Conservation (phyloP, 2,113 vertebrate species). For the Upupa epops region DNA sequence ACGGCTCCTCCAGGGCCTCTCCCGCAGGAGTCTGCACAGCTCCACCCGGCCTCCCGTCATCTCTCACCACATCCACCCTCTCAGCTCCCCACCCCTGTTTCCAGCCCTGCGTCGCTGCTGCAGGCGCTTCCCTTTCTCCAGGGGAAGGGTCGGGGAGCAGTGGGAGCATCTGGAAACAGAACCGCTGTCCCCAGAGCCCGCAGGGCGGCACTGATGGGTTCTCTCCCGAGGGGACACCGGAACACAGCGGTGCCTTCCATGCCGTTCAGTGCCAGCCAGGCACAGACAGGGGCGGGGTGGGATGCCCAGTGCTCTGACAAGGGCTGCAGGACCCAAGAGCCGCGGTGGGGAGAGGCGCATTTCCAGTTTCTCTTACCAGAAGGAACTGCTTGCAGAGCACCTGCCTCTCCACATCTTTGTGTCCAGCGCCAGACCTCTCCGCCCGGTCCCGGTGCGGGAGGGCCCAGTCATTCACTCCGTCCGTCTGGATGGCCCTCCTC, state of each 20-base stretch:
- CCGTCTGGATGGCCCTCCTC: conserved; percentile 71
- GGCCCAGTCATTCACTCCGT: conserved; percentile 67
- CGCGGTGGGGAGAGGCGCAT: background rate
- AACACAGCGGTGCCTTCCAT: background rate
- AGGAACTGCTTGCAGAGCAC: background rate
- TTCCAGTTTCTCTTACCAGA: conserved; percentile 56
- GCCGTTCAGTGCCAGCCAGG: background rate
- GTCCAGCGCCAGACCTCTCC: background rate
- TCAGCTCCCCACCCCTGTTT: background rate
- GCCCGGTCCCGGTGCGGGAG: conserved; percentile 48
- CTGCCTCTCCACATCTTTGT: background rate
- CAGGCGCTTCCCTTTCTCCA: background rate
- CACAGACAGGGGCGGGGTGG: background rate
- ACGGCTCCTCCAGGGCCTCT: background rate
- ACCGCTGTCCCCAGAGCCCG: background rate
- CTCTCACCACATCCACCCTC: background rate
- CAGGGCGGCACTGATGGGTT: accelerated
- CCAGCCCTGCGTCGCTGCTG: background rate
- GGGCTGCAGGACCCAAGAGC: background rate
- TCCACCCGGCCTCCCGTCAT: background rate
- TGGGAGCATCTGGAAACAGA: background rate
- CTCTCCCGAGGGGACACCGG: accelerated
- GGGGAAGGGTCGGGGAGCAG: too few species aligned
- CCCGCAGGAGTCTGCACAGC: background rate
- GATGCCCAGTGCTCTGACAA: background rate